These are phyloP conservation scores for Salticus scenicus DNA, from an alignment of 2,888 invertebrate species.

Conservation along the genomic window DNA sequence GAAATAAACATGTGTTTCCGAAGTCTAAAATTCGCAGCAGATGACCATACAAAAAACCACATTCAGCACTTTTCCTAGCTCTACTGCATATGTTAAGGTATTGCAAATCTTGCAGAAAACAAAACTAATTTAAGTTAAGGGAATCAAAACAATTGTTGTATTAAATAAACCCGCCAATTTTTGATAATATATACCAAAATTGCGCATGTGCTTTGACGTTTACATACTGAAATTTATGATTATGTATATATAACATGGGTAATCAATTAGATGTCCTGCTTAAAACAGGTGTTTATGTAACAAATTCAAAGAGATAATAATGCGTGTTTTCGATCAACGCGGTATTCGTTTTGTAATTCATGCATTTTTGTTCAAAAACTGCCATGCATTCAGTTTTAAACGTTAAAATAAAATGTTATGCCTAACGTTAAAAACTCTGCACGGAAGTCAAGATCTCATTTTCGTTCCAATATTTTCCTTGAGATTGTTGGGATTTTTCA, in stretches of 20 bases:
- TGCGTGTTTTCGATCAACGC: too few species aligned
- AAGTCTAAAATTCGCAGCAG: too few species aligned
- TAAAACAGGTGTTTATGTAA: too few species aligned
- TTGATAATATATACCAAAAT: not conserved
- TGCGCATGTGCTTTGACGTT: slow-evolving; percentile 65
- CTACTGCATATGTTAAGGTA: not conserved
- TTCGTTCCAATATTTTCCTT: not conserved
- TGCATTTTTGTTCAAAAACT: not conserved
- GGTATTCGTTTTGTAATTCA: not conserved
- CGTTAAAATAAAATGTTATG: slow-evolving; percentile 44
- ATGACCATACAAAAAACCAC: too few species aligned
- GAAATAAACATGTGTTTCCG: too few species aligned
- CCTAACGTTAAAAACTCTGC: slow-evolving; percentile 47
- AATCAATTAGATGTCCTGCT: not conserved
- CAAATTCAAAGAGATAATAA: too few species aligned
- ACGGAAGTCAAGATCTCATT: slow-evolving; percentile 29
- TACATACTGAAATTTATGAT: slow-evolving; percentile 21
- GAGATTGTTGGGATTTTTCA: not conserved
- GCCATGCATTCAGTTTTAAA: not conserved
- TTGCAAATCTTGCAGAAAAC: too few species aligned
- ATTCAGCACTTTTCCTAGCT: not conserved
- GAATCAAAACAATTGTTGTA: slow-evolving; percentile 12
- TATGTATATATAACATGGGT: not conserved
- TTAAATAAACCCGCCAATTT: slow-evolving; percentile 40
- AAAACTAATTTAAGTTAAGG: too few species aligned